Percentiles rank a stretch among this genome's conserved stretches.
Conservation (phyloP, 1,140 invertebrate species). For the Rhyacophila brunnea region DNA sequence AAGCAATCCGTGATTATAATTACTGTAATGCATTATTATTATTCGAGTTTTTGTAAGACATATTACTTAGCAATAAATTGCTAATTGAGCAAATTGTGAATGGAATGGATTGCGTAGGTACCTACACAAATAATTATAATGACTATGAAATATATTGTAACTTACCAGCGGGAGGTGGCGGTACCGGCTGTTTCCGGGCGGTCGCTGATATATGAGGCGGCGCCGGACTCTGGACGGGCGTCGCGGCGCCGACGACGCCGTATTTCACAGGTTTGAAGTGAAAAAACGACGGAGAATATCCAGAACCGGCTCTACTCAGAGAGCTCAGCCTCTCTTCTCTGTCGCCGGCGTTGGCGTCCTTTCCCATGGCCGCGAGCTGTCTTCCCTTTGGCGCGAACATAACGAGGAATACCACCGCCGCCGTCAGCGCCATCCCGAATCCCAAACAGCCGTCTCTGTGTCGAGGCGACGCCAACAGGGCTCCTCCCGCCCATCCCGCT, state of each 20-base stretch:
- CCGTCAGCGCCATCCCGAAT: conserved; percentile 80
- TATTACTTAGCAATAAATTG: too few species aligned
- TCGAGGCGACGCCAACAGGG: conserved; percentile 70
- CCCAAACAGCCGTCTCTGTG: conserved; percentile 85
- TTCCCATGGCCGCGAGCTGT: conserved; percentile 86
- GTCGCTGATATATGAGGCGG: conserved; percentile 29
- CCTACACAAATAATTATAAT: too few species aligned
- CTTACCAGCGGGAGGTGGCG: conserved; percentile 61
- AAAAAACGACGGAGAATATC: conserved; percentile 86
- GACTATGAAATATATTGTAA: too few species aligned
- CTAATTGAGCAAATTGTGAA: too few species aligned
- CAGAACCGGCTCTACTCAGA: conserved; percentile 72
- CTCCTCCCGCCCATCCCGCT: conserved; percentile 78
- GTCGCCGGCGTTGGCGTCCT: conserved; percentile 75
- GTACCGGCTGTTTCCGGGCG: conserved; percentile 52
- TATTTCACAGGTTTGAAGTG: conserved; percentile 84
- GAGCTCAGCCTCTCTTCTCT: conserved; percentile 74
- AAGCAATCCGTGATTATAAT: too few species aligned
- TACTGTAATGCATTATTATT: too few species aligned
- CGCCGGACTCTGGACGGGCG: conserved; percentile 40
- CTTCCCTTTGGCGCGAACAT: conserved; percentile 94
- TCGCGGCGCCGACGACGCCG: conserved; percentile 62
- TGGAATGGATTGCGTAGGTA: too few species aligned
- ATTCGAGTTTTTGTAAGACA: too few species aligned
- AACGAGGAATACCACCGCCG: conserved; percentile 80